A percentile compares a stretch with the other conserved stretches of the same genome.
Conservation (phyloP, 1,140 invertebrate species). For the Sweltsa coloradensis region DNA sequence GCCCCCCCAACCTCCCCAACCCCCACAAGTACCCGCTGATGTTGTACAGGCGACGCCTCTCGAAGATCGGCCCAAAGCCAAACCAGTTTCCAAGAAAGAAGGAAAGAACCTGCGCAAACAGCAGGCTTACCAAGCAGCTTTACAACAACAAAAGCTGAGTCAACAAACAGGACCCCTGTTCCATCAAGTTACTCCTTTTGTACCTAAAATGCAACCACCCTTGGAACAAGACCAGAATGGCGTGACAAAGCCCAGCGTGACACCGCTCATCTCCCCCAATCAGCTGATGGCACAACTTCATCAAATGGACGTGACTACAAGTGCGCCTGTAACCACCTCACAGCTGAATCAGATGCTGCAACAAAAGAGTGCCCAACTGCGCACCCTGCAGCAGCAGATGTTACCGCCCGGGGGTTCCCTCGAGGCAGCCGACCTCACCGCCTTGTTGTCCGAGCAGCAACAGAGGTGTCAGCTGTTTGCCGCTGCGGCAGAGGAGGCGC, state of each 20-base stretch:
- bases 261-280: constrained; percentile 24
- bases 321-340: background rate
- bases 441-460: constrained; percentile 14
- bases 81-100: constrained; percentile 64
- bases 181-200: too few species aligned
- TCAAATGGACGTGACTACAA: constrained; percentile 21
- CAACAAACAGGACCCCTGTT: too few species aligned
- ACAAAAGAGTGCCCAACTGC: constrained; percentile 21
- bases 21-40: constrained; percentile 31
- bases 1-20: constrained; percentile 25
- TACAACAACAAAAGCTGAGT: constrained; percentile 21
- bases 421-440: constrained; percentile 5
- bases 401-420: background rate
- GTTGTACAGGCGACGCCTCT: constrained; percentile 55
- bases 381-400: constrained; percentile 15
- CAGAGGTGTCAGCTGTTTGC: constrained; percentile 22
- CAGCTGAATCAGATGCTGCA: constrained; percentile 14
- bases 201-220: too few species aligned
- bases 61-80: constrained; percentile 66
- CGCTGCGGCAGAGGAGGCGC: constrained; percentile 31
- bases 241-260: too few species aligned
- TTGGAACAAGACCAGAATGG: too few species aligned
- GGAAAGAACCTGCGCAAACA: constrained; percentile 42
- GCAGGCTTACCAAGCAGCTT: constrained; percentile 22
- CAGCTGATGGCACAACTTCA: constrained; percentile 34